These are phyloP conservation scores for Ptilodon capucinus DNA, from an alignment of 2,888 invertebrate genomes.

Conservation along the genomic window DNA sequence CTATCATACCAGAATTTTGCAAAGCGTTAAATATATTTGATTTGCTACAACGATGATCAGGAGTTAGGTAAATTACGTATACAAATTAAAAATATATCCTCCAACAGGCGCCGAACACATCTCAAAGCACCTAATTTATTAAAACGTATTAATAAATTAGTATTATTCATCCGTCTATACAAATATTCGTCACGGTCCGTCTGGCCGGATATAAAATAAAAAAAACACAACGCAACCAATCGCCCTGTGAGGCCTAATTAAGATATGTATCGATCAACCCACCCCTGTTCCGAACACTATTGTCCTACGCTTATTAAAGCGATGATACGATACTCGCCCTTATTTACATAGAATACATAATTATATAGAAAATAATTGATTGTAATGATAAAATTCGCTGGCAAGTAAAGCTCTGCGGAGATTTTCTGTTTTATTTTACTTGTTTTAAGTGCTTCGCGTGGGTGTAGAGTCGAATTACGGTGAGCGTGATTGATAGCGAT, in stretches of 20 bases:
- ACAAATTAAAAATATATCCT: not conserved
- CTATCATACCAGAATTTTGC: too few relatives aligned
- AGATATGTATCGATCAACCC: constrained; percentile 79
- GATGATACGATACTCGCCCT: constrained; percentile 29
- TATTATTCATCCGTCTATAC: constrained; percentile 35
- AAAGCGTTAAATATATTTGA: too few relatives aligned
- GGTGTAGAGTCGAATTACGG: constrained; percentile 61
- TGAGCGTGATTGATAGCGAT: constrained; percentile 62
- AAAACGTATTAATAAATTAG: constrained; percentile 18
- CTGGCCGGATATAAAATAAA: constrained; percentile 61
- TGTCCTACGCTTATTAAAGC: constrained; percentile 49
- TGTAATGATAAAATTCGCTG: constrained; percentile 31
- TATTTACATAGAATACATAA: constrained; percentile 36
- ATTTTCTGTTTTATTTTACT: constrained; percentile 24
- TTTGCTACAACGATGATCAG: too few relatives aligned
- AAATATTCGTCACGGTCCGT: constrained; percentile 67
- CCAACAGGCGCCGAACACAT: not conserved
- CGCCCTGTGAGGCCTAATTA: constrained; percentile 81
- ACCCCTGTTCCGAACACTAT: constrained; percentile 67
- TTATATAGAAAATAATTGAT: constrained; percentile 35
- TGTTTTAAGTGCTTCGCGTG: constrained; percentile 60
- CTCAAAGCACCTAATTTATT: not conserved
- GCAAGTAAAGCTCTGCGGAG: constrained; percentile 21
- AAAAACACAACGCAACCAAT: constrained; percentile 44
- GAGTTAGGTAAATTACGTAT: too few relatives aligned